phyloP scores from a whole-genome alignment of 1,140 invertebrate species.

The Venustaconcha ellipsiformis region DNA sequence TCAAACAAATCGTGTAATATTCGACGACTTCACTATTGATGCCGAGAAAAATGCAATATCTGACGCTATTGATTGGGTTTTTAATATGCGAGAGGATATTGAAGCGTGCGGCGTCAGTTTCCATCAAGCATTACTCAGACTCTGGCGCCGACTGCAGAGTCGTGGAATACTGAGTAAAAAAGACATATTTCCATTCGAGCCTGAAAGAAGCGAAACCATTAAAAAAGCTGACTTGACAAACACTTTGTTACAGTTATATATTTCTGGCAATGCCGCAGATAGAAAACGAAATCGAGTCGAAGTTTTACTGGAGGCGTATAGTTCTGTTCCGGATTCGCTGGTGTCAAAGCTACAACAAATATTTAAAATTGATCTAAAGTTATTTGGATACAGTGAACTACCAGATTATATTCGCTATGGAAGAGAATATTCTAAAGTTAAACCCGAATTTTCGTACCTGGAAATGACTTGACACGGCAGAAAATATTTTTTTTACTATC shows the following conservation, averaged over 20 bases:
- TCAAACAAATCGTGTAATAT: neutral
- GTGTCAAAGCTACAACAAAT: neutral
- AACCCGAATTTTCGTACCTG: no score
- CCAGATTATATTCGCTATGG: no score
- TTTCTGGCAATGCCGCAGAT: neutral
- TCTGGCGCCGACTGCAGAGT: slow-evolving; percentile 19
- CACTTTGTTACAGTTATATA: neutral
- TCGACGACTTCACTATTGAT: slow-evolving; percentile 10
- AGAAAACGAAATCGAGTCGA: slow-evolving; percentile 10
- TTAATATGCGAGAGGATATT: slow-evolving; percentile 3
- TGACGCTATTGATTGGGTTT: slow-evolving; percentile 9
- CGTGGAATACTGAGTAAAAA: slow-evolving; percentile 11
- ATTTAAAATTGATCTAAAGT: slow-evolving; percentile 10
- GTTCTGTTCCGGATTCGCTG: neutral
- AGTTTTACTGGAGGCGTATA: slow-evolving; percentile 4
- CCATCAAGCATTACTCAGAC: slow-evolving; percentile 10
- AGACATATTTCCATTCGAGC: slow-evolving; percentile 1
- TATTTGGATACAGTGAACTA: slow-evolving; percentile 12
- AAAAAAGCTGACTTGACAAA: slow-evolving; percentile 1
- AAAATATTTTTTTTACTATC: no score
- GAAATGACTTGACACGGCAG: no score
- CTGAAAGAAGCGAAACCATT: neutral
- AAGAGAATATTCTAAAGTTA: no score
- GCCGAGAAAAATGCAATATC: slow-evolving; percentile 5
- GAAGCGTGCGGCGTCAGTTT: slow-evolving; percentile 10